Evolutionary conservation across 2,888 invertebrate species (phyloP), one percentile per base, ranked within the genome.

Genomic region (Meteorus cinctellus): DNA sequence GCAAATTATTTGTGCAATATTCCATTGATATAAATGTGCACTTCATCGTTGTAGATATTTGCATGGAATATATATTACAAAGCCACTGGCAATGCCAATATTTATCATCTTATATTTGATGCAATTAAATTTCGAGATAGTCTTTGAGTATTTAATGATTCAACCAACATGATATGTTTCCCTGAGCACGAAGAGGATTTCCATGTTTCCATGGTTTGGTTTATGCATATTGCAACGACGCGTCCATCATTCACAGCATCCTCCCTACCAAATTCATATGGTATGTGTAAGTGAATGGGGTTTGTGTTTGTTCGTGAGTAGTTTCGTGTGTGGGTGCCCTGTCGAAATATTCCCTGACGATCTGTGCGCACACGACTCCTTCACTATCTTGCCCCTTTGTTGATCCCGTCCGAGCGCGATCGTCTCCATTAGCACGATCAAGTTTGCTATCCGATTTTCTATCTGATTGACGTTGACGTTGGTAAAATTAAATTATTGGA

Each of bases 211-310:
- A 76, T 83, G 81, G 78, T 81, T 80, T 81, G 84, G 85, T 84
- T 78, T 87, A 87, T 88, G 87, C 88, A 88, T 88, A 88, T 88
- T 88, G 84, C 86, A 89, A 82, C 79, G 84, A 85, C 84, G 84
- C 82, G 85, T 83, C 86, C 84, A 86, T 86, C 88, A 88, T 85
- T 88, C 85, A 86, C 85, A 82, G 80, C 81, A 81, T 78, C 79
- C 73, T 75, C 36, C 59, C 72, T 67, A 41, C 31, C 41, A 34
- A 68, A 63, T 70, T 62, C 67, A 31, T 73, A 72, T 75, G 41
- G 51, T 70, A 70, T 73, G 45, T 34, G 19, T 66, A 34, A 14
- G 65, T 51, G n/a, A 10, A n/a, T 51, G 63, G 68, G 31, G 59
- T 48, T 59, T 66, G 19, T 77, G 63, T 24, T 62, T 75, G 72